These are phyloP conservation scores for Apamea anceps DNA, from an alignment of 2,888 invertebrate species.

Conservation along the genomic window DNA sequence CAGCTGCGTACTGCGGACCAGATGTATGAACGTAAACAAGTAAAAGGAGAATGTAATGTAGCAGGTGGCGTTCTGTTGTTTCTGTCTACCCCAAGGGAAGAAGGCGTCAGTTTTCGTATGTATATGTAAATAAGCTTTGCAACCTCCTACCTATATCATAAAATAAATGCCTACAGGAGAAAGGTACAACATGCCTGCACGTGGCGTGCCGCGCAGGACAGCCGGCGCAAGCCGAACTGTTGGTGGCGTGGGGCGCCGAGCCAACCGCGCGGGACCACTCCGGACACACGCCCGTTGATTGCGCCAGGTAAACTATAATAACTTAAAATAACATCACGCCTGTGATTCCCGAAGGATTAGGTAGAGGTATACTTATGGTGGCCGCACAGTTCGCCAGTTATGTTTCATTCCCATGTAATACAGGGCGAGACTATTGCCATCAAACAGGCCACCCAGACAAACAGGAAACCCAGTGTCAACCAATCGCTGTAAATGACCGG, in stretches of 20 bases:
- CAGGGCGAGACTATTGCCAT: neutral
- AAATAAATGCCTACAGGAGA: conserved; percentile 92
- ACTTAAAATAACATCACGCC: neutral
- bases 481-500: too few species aligned
- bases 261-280: conserved; percentile 95
- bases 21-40: too few species aligned
- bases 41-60: too few species aligned
- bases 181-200: conserved; percentile 97
- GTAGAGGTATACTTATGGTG: neutral
- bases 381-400: neutral
- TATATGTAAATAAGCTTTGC: too few species aligned
- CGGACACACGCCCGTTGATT: conserved; percentile 93
- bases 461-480: too few species aligned
- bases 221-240: conserved; percentile 96
- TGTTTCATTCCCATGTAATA: neutral
- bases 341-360: too few species aligned
- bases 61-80: too few species aligned
- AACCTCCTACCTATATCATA: too few species aligned
- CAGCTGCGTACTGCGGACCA: too few species aligned
- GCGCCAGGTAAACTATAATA: conserved; percentile 87
- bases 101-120: too few species aligned
- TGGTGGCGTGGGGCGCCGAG: conserved; percentile 98
- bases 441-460: too few species aligned
- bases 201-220: conserved; percentile 98
- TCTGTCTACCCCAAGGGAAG: too few species aligned